Percentiles rank a stretch among this genome's conserved stretches.
Evolutionary conservation across 2,113 vertebrate genomes (phyloP).

Genomic region (Phrynosoma blainvillii): DNA sequence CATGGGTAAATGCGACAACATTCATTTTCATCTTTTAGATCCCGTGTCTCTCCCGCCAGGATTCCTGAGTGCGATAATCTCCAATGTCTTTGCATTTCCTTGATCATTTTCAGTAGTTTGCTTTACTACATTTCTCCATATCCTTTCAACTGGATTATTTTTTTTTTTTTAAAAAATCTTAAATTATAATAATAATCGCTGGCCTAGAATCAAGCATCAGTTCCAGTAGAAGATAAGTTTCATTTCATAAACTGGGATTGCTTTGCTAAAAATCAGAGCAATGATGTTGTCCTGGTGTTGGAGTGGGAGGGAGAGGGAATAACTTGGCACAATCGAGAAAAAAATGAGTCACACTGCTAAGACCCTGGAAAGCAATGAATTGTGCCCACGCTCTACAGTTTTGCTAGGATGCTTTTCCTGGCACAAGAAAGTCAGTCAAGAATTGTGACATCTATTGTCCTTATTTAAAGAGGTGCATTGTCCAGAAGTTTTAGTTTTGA

Average conservation of each 20-base stretch:
- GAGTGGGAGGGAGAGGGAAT: background rate
- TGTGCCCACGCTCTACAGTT: background rate
- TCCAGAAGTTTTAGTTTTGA: background rate
- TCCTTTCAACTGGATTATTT: slow-evolving; percentile 3
- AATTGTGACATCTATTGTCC: background rate
- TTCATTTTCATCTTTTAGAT: too few relatives aligned
- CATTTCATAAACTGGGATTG: slow-evolving; percentile 2
- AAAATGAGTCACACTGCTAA: background rate
- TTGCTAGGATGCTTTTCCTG: background rate
- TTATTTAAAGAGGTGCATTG: background rate
- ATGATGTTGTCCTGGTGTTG: background rate
- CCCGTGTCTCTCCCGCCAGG: too few relatives aligned
- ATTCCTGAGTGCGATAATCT: too few relatives aligned
- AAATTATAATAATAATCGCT: background rate
- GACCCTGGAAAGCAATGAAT: background rate
- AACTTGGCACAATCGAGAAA: background rate
- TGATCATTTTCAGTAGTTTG: background rate
- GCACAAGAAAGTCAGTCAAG: background rate
- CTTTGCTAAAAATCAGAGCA: background rate
- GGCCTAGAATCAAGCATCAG: background rate
- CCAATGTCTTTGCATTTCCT: background rate
- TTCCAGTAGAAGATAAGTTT: background rate
- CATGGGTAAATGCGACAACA: too few relatives aligned
- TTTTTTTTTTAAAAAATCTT: background rate
- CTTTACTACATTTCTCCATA: background rate